These are phyloP conservation scores for Hydropotes inermis DNA, from an alignment of 2,113 vertebrate species.

Conservation along the genomic window DNA sequence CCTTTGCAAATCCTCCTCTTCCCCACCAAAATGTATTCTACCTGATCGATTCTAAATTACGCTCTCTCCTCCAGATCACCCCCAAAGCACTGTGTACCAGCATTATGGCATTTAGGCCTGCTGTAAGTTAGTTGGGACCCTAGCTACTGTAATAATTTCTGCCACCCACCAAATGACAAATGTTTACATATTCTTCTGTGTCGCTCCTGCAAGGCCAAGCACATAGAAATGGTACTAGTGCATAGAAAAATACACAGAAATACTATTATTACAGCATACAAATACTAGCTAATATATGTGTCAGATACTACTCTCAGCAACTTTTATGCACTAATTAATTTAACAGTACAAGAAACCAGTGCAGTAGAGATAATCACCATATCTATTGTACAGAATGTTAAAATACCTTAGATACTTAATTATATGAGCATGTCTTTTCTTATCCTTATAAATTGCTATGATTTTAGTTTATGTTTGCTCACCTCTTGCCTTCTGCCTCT, in stretches of 20 bases:
- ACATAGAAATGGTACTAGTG: background rate
- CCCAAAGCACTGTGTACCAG: background rate
- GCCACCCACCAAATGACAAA: background rate
- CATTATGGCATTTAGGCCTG: no score
- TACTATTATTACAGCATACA: background rate
- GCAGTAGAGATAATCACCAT: slow-evolving; percentile 24
- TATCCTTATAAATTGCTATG: background rate
- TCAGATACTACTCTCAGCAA: background rate
- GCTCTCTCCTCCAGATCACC: background rate
- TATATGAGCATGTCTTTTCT: slow-evolving; percentile 24
- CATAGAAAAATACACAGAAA: background rate
- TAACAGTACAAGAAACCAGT: slow-evolving; percentile 10
- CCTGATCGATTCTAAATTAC: background rate
- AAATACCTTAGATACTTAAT: slow-evolving; percentile 29
- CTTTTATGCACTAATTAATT: slow-evolving; percentile 1
- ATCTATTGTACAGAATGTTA: slow-evolving; percentile 11
- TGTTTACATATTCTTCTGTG: background rate
- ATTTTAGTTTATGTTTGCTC: background rate
- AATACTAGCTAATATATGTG: background rate
- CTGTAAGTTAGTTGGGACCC: background rate
- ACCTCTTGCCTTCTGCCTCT: background rate
- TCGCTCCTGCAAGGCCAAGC: background rate
- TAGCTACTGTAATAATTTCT: background rate
- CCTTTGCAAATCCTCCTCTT: background rate
- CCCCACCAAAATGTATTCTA: background rate